phyloP scores from a whole-genome alignment of 2,113 vertebrate genomes.

The Coreoperca whiteheadi region DNA sequence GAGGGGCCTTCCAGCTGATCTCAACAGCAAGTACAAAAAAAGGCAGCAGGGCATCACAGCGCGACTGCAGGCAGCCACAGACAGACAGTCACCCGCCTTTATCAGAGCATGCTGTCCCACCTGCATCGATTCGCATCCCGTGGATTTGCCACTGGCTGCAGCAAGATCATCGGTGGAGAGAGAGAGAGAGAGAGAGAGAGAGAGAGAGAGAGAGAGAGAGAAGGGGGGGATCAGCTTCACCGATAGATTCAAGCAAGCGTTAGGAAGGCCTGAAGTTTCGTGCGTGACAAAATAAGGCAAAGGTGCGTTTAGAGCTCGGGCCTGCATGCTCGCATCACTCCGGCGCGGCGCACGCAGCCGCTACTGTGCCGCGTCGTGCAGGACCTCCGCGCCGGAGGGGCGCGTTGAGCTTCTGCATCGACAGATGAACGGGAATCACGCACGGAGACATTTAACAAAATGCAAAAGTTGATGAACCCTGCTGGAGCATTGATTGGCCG shows the following conservation, averaged over 20 bases:
- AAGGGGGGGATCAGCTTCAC: background rate
- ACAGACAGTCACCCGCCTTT: slow-evolving; percentile 43
- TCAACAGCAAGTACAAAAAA: background rate
- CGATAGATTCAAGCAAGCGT: background rate
- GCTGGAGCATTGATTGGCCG: background rate
- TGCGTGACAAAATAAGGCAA: background rate
- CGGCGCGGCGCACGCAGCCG: background rate
- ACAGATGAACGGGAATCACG: slow-evolving; percentile 7
- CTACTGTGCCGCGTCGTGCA: slow-evolving; percentile 16
- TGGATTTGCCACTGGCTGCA: slow-evolving; percentile 52
- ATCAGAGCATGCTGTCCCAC: slow-evolving; percentile 67
- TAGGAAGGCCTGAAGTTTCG: slow-evolving; percentile 21
- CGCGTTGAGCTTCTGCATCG: background rate
- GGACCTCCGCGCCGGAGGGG: slow-evolving; percentile 35
- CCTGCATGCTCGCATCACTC: slow-evolving; percentile 23
- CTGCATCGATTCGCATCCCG: slow-evolving; percentile 66
- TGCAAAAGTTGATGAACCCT: slow-evolving; percentile 46
- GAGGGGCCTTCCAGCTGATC: slow-evolving; percentile 7
- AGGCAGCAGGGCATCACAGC: slow-evolving; percentile 43
- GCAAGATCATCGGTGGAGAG: slow-evolving; percentile 22
- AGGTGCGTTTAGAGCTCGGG: slow-evolving; percentile 30
- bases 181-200: no score
- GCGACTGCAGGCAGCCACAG: slow-evolving; percentile 43
- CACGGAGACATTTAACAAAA: background rate
- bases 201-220: no score